Evolutionary conservation across 2,113 vertebrate genomes (phyloP).

Genomic region (Epinephelus moara): DNA sequence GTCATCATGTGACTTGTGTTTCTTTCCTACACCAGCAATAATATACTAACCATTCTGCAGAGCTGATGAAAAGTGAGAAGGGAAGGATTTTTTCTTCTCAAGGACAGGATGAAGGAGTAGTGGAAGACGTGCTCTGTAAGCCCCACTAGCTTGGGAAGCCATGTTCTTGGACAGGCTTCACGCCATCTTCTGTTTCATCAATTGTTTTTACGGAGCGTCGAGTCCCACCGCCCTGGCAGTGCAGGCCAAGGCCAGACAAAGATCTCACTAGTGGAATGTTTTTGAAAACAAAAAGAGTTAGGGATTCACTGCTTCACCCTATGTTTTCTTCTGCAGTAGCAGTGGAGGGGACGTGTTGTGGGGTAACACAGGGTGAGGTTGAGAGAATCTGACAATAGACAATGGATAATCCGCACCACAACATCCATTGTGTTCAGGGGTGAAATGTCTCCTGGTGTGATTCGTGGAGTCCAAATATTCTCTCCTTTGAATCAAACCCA

Average conservation of each 20-base stretch:
- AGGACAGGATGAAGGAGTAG: background rate
- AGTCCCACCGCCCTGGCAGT: slow-evolving; percentile 47
- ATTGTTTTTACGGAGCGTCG: slow-evolving; percentile 35
- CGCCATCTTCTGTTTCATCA: slow-evolving; percentile 47
- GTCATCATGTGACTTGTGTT: background rate
- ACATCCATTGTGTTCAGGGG: slow-evolving; percentile 73
- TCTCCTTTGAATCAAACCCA: slow-evolving; percentile 56
- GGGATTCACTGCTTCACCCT: slow-evolving; percentile 45
- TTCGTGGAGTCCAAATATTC: slow-evolving; percentile 65
- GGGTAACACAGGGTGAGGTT: slow-evolving; percentile 70
- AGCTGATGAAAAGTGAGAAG: slow-evolving; percentile 2
- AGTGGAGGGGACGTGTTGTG: slow-evolving; percentile 55
- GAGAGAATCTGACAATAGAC: slow-evolving; percentile 76
- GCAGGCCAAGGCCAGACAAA: slow-evolving; percentile 51
- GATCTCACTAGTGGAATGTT: slow-evolving; percentile 42
- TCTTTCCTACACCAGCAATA: background rate
- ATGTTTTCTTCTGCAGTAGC: slow-evolving; percentile 73
- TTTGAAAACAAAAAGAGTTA: slow-evolving; percentile 57
- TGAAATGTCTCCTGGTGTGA: slow-evolving; percentile 66
- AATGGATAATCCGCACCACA: slow-evolving; percentile 70
- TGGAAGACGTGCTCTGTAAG: background rate
- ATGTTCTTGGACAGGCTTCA: slow-evolving; percentile 60
- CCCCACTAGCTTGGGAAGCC: slow-evolving; percentile 18
- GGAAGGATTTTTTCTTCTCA: background rate
- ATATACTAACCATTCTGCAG: slow-evolving; percentile 3